Conservation (phyloP, 2,888 invertebrate species). For the Xestia ashworthii region DNA sequence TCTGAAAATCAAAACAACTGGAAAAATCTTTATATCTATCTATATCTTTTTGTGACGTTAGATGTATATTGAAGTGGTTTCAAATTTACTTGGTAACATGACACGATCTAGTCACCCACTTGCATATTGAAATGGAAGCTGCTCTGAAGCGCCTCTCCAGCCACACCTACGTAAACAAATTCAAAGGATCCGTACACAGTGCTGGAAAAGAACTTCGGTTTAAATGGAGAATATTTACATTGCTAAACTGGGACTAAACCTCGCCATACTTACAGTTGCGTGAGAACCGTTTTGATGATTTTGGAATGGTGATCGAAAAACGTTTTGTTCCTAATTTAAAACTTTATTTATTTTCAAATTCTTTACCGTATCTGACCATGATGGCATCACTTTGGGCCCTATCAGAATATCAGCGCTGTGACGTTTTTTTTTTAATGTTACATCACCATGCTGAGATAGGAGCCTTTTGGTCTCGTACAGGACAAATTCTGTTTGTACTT, state of each 20-base stretch:
- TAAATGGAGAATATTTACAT: slow-evolving; percentile 27
- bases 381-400: too few species aligned
- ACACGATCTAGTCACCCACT: slow-evolving; percentile 47
- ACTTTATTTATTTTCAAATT: too few species aligned
- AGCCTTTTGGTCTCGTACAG: too few species aligned
- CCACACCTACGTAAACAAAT: slow-evolving; percentile 56
- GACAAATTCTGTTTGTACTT: too few species aligned
- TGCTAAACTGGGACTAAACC: slow-evolving; percentile 7
- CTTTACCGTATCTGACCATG: too few species aligned
- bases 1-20: not conserved
- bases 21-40: too few species aligned
- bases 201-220: slow-evolving; percentile 21
- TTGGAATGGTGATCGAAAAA: not conserved
- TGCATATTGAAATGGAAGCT: slow-evolving; percentile 59
- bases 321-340: not conserved
- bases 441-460: too few species aligned
- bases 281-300: not conserved
- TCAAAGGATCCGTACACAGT: slow-evolving; percentile 47
- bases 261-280: not conserved
- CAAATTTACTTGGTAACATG: slow-evolving; percentile 48
- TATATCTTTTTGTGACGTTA: slow-evolving; percentile 4
- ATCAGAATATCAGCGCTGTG: too few species aligned
- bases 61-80: slow-evolving; percentile 40
- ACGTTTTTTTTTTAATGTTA: too few species aligned
- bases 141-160: slow-evolving; percentile 26